Base-by-base conservation (phyloP, 2,888 invertebrate species). In the Andrena bicolor region DNA sequence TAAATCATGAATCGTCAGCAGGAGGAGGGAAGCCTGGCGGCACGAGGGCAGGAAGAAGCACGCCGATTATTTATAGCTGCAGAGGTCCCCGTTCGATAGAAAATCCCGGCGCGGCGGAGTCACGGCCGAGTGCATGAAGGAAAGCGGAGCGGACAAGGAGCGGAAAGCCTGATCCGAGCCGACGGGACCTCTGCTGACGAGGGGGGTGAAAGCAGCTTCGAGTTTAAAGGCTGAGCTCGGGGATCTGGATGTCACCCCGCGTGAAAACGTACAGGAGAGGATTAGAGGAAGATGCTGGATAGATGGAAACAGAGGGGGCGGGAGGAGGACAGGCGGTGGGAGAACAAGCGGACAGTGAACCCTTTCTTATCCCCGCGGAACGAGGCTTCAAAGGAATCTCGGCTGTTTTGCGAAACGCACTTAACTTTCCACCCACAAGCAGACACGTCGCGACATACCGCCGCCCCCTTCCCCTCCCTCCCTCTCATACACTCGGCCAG, bases 171-270 rank as follows among this genome's bases (percentile, higher is more conserved):
- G 89, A 90, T 88, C 89, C 89, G 76, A 83, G 86, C 63, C 81
- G 88, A 89, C 90, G 84, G 87, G 80, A 84, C 74, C 85, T 82
- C 84, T 80, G 87, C 84, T 82, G 85, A 83, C 85, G 81, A 80
- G 80, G 77, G 70, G 84, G 81, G 82, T 85, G 83, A 90, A 90
- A 90, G 90, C 89, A 85, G 87, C 90, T 90, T 83, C 83, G 81
- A 88, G 87, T 88, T 88, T 90, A 90, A 90, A 88, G 89, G 89
- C 90, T 90, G 85, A 90, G 87, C 90, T 89, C 79, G 84, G 86
- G 41, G 87, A 88, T 88, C 86, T 79, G 82, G 82, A 82, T 90
- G 89, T 90, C 89, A 87, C 84, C 81, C 83, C 63, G 75, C 73
- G 84, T 80, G 80, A 89, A 80, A 86, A 88, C 83, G 83, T 87